Base-by-base conservation (phyloP, 2,888 invertebrate genomes). In the Lingula anatina region DNA sequence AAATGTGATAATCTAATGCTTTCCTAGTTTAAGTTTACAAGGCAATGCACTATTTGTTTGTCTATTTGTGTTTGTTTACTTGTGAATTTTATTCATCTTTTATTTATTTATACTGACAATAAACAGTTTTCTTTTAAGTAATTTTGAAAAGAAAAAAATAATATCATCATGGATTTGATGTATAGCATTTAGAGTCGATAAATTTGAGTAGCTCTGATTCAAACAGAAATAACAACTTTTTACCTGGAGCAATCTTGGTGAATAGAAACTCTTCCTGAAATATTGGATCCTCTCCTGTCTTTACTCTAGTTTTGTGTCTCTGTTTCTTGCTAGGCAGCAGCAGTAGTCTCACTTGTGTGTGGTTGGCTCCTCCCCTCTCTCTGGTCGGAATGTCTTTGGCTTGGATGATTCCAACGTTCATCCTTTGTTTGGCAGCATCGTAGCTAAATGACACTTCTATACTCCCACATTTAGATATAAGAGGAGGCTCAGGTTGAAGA, bases 201-300 rank as follows among this genome's bases (percentile, higher is more conserved):
- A n/a, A n/a, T n/a, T n/a, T n/a, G n/a, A n/a, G n/a, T n/a, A n/a
- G n/a, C n/a, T n/a, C n/a, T n/a, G n/a, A n/a, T n/a, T n/a, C n/a
- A n/a, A n/a, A n/a, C n/a, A n/a, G n/a, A n/a, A n/a, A n/a, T n/a
- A n/a, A n/a, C n/a, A n/a, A n/a, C n/a, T n/a, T 18, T 64, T 65
- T 70, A 86, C 87, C 86, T 75, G 90, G 90, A 79, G 90, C 90
- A 35, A 94, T 90, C 70, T 92, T 87, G 74, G 87, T 90, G 62
- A 94, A 83, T 38, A 91, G 83, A 76, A 94, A 93, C 66, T 90
- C 88, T 75, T 95, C 94, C 86, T 93, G 89, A 70, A 88, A 94
- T 71, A 90, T 89, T 0, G 94, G 93, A 74, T 87, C 89, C 68
- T 90, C 89, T 1, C 93, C 93, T 49, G 88, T 86, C 50, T 92